These are phyloP conservation scores for Atopsyche davidsoni DNA, from an alignment of 1,140 invertebrate species.

Conservation along the genomic window DNA sequence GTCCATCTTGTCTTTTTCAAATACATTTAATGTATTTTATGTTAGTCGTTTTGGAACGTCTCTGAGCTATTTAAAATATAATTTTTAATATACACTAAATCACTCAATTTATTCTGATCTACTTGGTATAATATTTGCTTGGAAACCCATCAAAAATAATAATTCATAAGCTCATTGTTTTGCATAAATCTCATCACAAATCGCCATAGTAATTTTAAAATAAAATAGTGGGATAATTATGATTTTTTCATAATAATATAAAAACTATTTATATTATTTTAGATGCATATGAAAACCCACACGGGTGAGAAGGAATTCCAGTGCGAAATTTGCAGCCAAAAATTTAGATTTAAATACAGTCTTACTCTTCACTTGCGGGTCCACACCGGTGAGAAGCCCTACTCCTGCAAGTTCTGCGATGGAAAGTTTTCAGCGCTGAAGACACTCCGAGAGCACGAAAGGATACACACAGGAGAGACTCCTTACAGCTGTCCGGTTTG, in stretches of 20 bases:
- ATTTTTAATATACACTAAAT: too few relatives aligned
- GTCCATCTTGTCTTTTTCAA: too few relatives aligned
- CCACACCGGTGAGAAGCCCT: constrained; percentile 24
- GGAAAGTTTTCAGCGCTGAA: constrained; percentile 7
- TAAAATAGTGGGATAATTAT: too few relatives aligned
- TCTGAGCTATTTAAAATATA: too few relatives aligned
- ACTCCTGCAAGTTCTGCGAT: constrained; percentile 28
- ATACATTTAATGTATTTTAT: too few relatives aligned
- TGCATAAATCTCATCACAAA: too few relatives aligned
- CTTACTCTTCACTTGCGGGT: constrained; percentile 21
- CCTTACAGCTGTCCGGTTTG: constrained; percentile 42
- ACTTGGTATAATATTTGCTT: too few relatives aligned
- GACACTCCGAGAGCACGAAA: constrained; percentile 45
- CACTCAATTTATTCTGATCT: too few relatives aligned
- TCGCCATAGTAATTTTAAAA: too few relatives aligned
- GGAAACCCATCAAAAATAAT: too few relatives aligned
- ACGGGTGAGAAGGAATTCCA: constrained; percentile 42
- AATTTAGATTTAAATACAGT: constrained; percentile 21
- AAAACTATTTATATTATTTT: neutral
- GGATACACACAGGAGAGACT: constrained; percentile 53
- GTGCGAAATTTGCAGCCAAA: constrained; percentile 39
- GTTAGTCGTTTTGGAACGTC: too few relatives aligned
- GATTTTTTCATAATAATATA: neutral
- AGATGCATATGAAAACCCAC: constrained; percentile 36
- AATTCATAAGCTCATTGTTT: too few relatives aligned